A percentile compares a stretch with the other conserved stretches of the same genome.
Conservation (phyloP, 2,797 vertebrate species). For the Sitta carolinensis region DNA sequence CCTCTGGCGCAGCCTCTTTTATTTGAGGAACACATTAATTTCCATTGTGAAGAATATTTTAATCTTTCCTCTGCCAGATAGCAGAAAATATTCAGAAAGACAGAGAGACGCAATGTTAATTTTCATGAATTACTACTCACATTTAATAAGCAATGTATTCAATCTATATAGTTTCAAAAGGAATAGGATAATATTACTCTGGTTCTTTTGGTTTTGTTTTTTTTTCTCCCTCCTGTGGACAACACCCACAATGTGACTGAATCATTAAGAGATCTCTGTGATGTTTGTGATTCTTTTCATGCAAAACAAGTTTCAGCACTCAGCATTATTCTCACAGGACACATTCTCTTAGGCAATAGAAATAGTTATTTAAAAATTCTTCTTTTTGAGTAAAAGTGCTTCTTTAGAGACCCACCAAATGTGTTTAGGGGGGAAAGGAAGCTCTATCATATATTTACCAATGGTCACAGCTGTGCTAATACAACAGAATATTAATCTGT, state of each 20-base stretch:
- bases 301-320: not conserved
- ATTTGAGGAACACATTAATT: not conserved
- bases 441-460: not conserved
- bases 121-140: not conserved
- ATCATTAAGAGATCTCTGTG: not conserved
- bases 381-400: not conserved
- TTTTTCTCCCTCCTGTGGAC: not conserved
- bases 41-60: not conserved
- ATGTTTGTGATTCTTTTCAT: not conserved
- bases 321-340: not conserved
- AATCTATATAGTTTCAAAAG: not conserved
- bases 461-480: conserved; percentile 25
- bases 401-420: not conserved
- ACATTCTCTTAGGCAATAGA: not conserved
- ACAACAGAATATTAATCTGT: conserved; percentile 16
- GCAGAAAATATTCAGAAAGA: not conserved
- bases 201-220: not conserved
- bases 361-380: not conserved
- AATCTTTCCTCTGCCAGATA: not conserved
- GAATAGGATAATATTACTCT: not conserved
- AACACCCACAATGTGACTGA: not conserved
- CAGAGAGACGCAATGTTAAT: not conserved
- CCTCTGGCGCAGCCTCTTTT: not conserved
- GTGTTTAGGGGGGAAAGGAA: no score
- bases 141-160: not conserved